Base-by-base conservation (phyloP, 1,140 invertebrate species). In the Monomorium pharaonis region DNA sequence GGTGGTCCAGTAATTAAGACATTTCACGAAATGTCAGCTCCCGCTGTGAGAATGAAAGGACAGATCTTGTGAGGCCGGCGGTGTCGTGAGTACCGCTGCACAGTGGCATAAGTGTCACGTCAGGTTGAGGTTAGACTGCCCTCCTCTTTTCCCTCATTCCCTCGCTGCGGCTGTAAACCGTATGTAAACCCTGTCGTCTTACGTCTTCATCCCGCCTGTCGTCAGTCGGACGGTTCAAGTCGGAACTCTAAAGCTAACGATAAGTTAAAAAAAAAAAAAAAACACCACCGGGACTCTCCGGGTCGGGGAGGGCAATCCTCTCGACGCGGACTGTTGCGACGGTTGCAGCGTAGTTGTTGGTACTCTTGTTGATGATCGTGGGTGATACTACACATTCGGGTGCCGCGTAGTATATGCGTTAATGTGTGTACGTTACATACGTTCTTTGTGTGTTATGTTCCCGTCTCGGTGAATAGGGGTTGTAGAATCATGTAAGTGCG, bases 401-500 rank as follows among this genome's bases (percentile, higher is more conserved):
- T 83, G 67, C 67, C 37, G 30, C 67, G 67, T 70, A 51, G 67
- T 70, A 51, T 47, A 54, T 30, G 33, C 54, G 5, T 47, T 83
- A 12, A 72, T 83, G 67, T 74, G 78, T 83, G 58, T 85, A 33
- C 77, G 65, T 84, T 65, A 85, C 86, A 86, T n/a, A n/a, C n/a
- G n/a, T n/a, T n/a, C n/a, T 83, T 90, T 88, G 86, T 83, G 70
- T 91, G 91, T 86, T 85, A 89, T 92, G 91, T 88, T 91, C 85
- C 87, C 84, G 47, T 87, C 86, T 88, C 77, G 77, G 37, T 86
- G 88, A 86, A 88, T 88, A 85, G 88, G 80, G 88, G 67, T 33
- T 16, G 74, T 69, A 87, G 88, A 92, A 92, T 91, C 86, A 93
- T 93, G 92, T 93, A 89, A 92, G 92, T 93, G 88, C 37, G 58